Percentiles rank a stretch among this genome's conserved stretches.
Evolutionary conservation across 2,113 vertebrate species (phyloP).

Genomic region (Pseudolaguvia tuberculata): DNA sequence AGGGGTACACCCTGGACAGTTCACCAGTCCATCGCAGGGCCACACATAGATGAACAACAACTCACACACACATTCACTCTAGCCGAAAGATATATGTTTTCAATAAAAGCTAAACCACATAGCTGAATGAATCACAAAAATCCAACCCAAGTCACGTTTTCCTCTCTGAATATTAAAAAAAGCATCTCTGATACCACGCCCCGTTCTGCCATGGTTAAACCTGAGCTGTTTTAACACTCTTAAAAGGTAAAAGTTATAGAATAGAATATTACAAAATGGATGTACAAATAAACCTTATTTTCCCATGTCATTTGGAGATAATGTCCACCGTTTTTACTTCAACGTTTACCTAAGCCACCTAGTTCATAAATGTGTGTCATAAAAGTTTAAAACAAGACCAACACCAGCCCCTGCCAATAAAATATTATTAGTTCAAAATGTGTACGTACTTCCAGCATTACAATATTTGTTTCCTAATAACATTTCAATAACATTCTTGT

Average conservation of each 20-base stretch:
- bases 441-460: neutral
- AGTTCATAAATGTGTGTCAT: too few species aligned
- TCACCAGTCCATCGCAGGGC: too few species aligned
- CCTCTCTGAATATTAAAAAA: neutral
- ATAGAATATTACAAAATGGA: neutral
- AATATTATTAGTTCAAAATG: conserved; percentile 4
- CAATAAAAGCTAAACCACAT: neutral
- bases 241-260: neutral
- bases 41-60: too few species aligned
- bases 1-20: neutral
- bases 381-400: neutral
- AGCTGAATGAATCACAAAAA: conserved; percentile 9
- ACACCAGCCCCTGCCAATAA: neutral
- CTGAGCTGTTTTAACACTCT: neutral
- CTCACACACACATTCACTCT: too few species aligned
- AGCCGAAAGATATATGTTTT: neutral
- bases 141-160: neutral
- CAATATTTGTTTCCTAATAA: neutral
- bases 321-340: neutral
- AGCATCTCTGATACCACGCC: neutral
- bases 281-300: neutral
- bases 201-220: neutral
- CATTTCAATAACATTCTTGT: conserved; percentile 2
- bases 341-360: too few species aligned
- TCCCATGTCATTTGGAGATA: neutral